These are phyloP conservation scores for Notoglanidium macrostoma DNA, from an alignment of 2,797 vertebrate genomes.

Conservation along the genomic window DNA sequence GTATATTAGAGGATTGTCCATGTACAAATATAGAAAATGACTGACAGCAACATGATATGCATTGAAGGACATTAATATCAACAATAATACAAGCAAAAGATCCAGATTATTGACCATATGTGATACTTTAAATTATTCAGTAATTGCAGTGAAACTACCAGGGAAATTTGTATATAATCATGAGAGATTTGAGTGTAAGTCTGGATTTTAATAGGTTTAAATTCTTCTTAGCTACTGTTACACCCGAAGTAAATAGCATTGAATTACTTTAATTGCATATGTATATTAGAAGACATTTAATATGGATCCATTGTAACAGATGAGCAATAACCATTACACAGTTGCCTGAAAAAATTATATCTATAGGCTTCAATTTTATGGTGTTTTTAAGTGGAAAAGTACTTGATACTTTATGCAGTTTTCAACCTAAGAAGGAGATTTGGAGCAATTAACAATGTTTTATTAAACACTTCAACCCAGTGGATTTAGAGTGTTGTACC, in stretches of 20 bases:
- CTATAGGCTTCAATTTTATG: background rate
- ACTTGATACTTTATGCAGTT: background rate
- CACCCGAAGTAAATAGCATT: background rate
- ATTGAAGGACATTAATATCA: background rate
- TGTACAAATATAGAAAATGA: background rate
- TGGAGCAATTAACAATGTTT: background rate
- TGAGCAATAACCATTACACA: background rate
- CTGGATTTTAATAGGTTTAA: background rate
- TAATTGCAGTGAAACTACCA: background rate
- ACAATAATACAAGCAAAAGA: background rate
- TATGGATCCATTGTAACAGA: background rate
- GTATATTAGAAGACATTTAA: background rate
- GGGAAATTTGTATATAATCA: background rate
- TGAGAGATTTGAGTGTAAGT: background rate
- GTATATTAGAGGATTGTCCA: background rate
- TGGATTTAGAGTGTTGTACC: background rate
- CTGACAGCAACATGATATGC: background rate
- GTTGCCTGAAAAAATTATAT: background rate
- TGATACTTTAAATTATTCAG: background rate
- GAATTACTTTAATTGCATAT: background rate
- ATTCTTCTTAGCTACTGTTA: background rate
- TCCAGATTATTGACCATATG: background rate
- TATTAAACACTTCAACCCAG: background rate
- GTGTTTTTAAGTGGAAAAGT: constrained; percentile 10
- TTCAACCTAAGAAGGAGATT: background rate